phyloP scores from a whole-genome alignment of 2,797 vertebrate genomes.

The Oryzias sinensis region DNA sequence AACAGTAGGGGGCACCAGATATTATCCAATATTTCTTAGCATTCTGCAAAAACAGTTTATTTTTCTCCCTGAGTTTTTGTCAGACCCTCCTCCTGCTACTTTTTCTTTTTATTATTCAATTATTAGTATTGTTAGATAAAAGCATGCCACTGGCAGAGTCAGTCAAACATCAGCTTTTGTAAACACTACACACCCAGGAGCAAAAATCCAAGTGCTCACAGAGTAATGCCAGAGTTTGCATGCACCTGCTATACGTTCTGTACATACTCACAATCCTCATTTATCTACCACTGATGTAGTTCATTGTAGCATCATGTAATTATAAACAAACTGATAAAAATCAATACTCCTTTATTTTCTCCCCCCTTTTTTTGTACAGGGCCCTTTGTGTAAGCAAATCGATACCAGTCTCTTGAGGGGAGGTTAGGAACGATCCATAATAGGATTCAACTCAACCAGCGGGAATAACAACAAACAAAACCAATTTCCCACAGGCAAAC shows the following conservation, averaged over 20 bases:
- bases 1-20: conserved; percentile 42
- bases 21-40: conserved; percentile 9
- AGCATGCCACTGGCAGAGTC: background rate
- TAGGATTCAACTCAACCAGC: conserved; percentile 50
- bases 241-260: conserved; percentile 13
- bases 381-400: conserved; percentile 58
- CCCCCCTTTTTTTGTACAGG: conserved; percentile 13
- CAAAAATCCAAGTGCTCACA: background rate
- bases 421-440: conserved; percentile 57
- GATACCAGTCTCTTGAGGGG: conserved; percentile 51
- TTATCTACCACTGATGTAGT: conserved; percentile 15
- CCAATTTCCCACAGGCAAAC: conserved; percentile 46
- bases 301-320: conserved; percentile 44
- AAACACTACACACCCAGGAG: conserved; percentile 27
- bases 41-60: conserved; percentile 9
- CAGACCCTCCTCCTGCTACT: conserved; percentile 7
- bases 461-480: conserved; percentile 54
- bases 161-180: conserved; percentile 34
- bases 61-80: background rate
- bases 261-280: conserved; percentile 21
- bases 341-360: conserved; percentile 49
- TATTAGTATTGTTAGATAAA: background rate
- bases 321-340: conserved; percentile 59
- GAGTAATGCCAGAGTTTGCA: background rate
- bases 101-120: background rate